These are phyloP conservation scores for Gobio gobio DNA, from an alignment of 2,113 vertebrate genomes.

Conservation along the genomic window DNA sequence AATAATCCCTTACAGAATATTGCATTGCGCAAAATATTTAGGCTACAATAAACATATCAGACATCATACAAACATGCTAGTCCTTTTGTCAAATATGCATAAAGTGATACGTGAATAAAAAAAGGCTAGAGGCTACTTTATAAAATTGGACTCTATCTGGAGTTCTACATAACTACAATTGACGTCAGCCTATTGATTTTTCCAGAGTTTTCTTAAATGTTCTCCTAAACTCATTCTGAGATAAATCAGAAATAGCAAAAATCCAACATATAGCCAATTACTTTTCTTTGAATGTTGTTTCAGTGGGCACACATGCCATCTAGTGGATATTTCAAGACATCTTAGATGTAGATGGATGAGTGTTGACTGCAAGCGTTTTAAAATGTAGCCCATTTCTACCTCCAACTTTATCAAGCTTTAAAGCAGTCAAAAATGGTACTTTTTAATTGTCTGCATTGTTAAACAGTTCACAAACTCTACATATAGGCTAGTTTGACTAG, in stretches of 20 bases:
- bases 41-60: neutral
- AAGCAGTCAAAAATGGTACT: too few species aligned
- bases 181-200: neutral
- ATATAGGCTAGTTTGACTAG: too few species aligned
- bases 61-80: neutral
- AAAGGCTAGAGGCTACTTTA: neutral
- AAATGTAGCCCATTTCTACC: too few species aligned
- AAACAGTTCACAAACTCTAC: too few species aligned
- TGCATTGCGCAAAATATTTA: neutral
- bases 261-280: neutral
- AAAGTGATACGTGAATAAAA: neutral
- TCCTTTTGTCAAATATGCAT: neutral
- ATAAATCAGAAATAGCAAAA: neutral
- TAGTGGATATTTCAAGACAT: slow-evolving; percentile 25
- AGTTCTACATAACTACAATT: neutral
- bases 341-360: too few species aligned
- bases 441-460: too few species aligned
- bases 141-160: neutral
- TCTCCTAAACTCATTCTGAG: neutral
- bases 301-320: slow-evolving; percentile 27
- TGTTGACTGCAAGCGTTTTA: too few species aligned
- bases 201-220: neutral
- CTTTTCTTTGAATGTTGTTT: neutral
- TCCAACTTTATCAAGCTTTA: too few species aligned
- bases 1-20: neutral